Evolutionary conservation across 2,113 vertebrate genomes (phyloP), one percentile per base, ranked within the genome.

Genomic region (Rhinichthys klamathensis): DNA sequence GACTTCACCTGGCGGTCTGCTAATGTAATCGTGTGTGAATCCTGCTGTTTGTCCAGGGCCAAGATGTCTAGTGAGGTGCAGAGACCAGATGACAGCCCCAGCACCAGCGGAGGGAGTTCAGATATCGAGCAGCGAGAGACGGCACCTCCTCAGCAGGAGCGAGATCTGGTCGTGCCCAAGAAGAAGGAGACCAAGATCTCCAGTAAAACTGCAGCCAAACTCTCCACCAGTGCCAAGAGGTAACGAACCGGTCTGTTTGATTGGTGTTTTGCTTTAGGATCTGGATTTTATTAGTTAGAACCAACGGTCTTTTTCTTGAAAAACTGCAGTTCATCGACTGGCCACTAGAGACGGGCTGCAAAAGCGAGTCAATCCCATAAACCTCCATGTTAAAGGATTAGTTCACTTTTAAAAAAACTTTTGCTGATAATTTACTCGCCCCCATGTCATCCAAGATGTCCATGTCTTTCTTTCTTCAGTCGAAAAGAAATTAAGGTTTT

Each of bases 161-260:
- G 97, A n/a, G 97, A 99, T 81, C 96, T 97, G 89, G 95, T 96
- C 74, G 98, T 98, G 91, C 97, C 97, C 90, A 99, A 98, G 94
- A 99, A 98, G 95, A 99, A 99, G 91, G 98, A 99, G 89, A 98
- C 97, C 46, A 99, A 99, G 94, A 98, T 99, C 93, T 99, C 98
- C 80, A 99, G 97, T 92, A 99, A 99, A 95, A 99, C 98, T 2
- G 98, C 98, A 61, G 98, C 98, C 91, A 99, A 99, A 92, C 93
- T 99, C 91, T 99, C 98, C 88, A 99, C 98, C 87, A 99, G 98
- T 94, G 98, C 98, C 94, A 99, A 99, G 96, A 97, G 98, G 98
- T 98, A 89, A 83, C 18, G 21, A 18, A 13, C 8, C 13, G 2
- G 10, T 35, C 2, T 27, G 9, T 38, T 21, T 60, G 30, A 27